phyloP scores from a whole-genome alignment of 2,797 vertebrate genomes.

The Carcharodon carcharias region DNA sequence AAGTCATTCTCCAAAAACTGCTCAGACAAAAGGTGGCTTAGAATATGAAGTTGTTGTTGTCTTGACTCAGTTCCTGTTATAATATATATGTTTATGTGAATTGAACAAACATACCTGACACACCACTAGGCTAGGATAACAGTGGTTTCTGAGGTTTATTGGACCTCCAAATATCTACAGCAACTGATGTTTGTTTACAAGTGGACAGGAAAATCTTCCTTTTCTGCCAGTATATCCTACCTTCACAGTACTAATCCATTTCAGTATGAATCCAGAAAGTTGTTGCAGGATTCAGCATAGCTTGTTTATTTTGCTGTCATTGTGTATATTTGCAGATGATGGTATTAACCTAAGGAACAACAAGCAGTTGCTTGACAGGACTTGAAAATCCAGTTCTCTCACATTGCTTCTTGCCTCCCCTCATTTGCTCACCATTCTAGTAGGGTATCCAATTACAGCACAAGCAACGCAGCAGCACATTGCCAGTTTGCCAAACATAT shows the following conservation, averaged over 20 bases:
- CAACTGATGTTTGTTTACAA: background rate
- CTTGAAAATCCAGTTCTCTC: slow-evolving; percentile 71
- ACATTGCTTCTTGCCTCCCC: slow-evolving; percentile 61
- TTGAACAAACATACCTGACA: background rate
- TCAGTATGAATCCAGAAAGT: background rate
- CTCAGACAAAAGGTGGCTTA: background rate
- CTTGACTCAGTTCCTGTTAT: background rate
- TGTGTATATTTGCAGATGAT: background rate
- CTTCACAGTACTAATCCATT: background rate
- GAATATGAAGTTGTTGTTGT: background rate
- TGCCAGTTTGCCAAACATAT: slow-evolving; percentile 57
- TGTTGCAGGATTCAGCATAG: background rate
- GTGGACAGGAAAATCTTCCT: background rate
- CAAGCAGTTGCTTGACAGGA: slow-evolving; percentile 57
- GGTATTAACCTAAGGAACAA: slow-evolving; percentile 1
- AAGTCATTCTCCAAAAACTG: background rate
- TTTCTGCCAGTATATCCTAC: background rate
- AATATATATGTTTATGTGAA: background rate
- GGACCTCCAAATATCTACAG: background rate
- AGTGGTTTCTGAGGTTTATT: background rate
- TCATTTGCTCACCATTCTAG: slow-evolving; percentile 52
- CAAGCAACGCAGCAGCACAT: slow-evolving; percentile 57
- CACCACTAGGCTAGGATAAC: background rate
- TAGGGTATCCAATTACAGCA: slow-evolving; percentile 59
- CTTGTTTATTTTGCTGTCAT: background rate